These are phyloP conservation scores for Paelopatides confundens DNA, from an alignment of 53 echinoderm and acorn worm genomes.

Conservation along the genomic window DNA sequence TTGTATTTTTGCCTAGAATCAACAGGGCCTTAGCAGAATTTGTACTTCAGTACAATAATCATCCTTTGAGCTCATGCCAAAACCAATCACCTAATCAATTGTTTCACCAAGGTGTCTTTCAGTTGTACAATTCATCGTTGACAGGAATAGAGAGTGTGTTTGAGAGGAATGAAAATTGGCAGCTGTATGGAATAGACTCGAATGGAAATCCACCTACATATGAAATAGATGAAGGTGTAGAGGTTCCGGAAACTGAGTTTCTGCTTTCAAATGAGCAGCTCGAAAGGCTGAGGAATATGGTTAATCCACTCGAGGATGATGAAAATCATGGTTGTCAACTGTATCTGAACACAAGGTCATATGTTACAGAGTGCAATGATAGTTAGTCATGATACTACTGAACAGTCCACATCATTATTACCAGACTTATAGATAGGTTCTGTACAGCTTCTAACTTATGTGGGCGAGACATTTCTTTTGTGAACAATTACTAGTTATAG, in stretches of 20 bases:
- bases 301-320: constrained; percentile 39
- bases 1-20: constrained; percentile 62
- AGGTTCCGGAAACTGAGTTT: neutral
- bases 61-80: constrained; percentile 20
- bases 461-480: no score
- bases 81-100: constrained; percentile 9
- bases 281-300: neutral
- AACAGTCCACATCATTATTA: no score
- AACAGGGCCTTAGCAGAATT: constrained; percentile 47
- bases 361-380: no score
- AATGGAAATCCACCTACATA: neutral
- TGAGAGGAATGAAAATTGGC: constrained; percentile 2
- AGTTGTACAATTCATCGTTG: neutral
- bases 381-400: no score
- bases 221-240: neutral
- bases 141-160: constrained; percentile 21
- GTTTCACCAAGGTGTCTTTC: constrained; percentile 32
- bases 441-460: no score
- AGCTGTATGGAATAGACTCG: constrained; percentile 7
- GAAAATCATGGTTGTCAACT: constrained; percentile 1
- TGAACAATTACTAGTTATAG: no score
- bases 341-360: no score
- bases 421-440: no score
- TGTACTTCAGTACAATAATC: constrained; percentile 15
- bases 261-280: neutral